Percentiles rank a stretch among this genome's conserved stretches.
Evolutionary conservation across 35 echinoderm and acorn worm genomes (phyloP).

Genomic region (Heliocidaris tuberculata): DNA sequence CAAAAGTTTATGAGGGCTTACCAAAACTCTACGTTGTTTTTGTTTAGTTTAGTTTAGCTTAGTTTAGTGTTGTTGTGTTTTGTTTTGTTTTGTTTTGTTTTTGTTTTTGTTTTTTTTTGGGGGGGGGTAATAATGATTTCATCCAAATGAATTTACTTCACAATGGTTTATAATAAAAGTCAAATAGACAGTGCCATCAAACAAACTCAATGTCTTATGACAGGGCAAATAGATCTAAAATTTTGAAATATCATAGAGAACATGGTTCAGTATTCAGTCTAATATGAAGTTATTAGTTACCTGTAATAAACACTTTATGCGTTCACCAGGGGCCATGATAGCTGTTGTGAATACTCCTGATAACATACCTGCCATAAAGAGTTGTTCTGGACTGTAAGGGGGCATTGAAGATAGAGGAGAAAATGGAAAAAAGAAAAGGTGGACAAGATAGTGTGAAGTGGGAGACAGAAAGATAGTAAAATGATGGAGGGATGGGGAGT

Average conservation of each 20-base stretch:
- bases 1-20: too few species aligned
- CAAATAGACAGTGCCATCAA: background rate
- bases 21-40: too few species aligned
- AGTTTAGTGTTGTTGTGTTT: too few species aligned
- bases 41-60: too few species aligned
- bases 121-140: too few species aligned
- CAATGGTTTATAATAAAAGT: too few species aligned
- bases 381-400: conserved; percentile 61
- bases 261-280: background rate
- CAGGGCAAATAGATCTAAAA: background rate
- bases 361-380: conserved; percentile 91
- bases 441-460: background rate
- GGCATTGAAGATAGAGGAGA: background rate
- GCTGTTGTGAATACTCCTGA: conserved; percentile 95
- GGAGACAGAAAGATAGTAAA: background rate
- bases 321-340: conserved; percentile 97
- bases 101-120: too few species aligned
- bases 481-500: too few species aligned
- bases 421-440: background rate
- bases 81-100: too few species aligned
- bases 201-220: background rate
- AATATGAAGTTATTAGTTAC: conserved; percentile 34
- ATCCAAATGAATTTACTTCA: too few species aligned
- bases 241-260: too few species aligned
- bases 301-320: conserved; percentile 97